Evolutionary conservation across 1,140 invertebrate genomes (phyloP).

Genomic region (Odontomachus brunneus): DNA sequence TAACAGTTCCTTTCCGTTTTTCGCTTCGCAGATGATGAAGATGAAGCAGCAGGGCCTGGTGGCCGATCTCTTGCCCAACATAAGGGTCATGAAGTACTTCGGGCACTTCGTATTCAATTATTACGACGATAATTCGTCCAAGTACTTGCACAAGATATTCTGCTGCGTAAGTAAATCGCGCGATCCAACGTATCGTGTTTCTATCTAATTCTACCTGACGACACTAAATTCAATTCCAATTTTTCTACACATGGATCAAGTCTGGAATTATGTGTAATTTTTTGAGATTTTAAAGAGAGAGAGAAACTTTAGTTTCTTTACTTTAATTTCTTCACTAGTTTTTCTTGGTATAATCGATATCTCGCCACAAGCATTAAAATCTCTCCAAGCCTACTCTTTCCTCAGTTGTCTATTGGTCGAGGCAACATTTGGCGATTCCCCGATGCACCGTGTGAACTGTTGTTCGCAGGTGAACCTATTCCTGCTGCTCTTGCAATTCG

Average conservation of each 20-base stretch:
- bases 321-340: too few species aligned
- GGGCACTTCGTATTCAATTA: conserved; percentile 93
- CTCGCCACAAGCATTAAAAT: not conserved
- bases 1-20: not conserved
- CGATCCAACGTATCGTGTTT: not conserved
- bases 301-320: not conserved
- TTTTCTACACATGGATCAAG: not conserved
- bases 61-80: conserved; percentile 93
- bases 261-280: not conserved
- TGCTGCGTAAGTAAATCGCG: conserved; percentile 79
- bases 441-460: not conserved
- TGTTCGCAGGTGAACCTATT: conserved; percentile 86
- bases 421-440: not conserved
- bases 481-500: conserved; percentile 88
- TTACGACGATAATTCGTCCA: conserved; percentile 85
- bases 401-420: too few species aligned
- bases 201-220: not conserved
- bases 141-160: conserved; percentile 81
- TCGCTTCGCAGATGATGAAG: conserved; percentile 86
- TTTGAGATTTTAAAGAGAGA: too few species aligned
- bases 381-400: not conserved
- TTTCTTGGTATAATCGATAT: too few species aligned
- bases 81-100: conserved; percentile 90
- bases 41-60: conserved; percentile 89
- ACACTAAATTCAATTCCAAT: not conserved